These are phyloP conservation scores for Chlorocebus sabaeus DNA, from an alignment of 2,113 vertebrate genomes.

Conservation along the genomic window DNA sequence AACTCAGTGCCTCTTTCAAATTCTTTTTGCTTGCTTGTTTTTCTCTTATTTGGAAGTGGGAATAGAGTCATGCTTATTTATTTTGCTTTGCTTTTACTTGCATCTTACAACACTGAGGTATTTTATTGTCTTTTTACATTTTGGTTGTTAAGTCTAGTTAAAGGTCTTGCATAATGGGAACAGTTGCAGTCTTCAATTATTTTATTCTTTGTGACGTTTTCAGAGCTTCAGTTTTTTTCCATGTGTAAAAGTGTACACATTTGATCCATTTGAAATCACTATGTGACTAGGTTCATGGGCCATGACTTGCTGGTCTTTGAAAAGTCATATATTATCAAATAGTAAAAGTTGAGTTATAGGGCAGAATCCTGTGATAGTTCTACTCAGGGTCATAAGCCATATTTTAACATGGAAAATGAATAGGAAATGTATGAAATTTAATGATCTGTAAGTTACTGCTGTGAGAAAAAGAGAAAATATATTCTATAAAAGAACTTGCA, in stretches of 20 bases:
- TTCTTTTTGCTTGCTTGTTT: not conserved
- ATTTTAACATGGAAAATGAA: conserved; percentile 68
- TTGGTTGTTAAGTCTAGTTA: conserved; percentile 29
- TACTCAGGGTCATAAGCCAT: conserved; percentile 44
- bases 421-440: conserved; percentile 70
- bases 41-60: not conserved
- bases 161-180: conserved; percentile 34
- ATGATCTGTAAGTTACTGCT: conserved; percentile 67
- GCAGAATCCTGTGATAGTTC: conserved; percentile 48
- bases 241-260: conserved; percentile 35
- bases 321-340: conserved; percentile 53
- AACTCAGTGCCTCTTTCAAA: not conserved
- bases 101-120: not conserved
- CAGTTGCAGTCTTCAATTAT: not conserved
- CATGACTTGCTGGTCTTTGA: conserved; percentile 43
- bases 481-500: conserved; percentile 53
- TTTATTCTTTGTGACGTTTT: conserved; percentile 54
- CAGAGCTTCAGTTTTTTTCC: conserved; percentile 26
- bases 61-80: not conserved
- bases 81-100: not conserved
- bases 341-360: conserved; percentile 50
- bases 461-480: conserved; percentile 62
- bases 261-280: conserved; percentile 61
- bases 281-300: conserved; percentile 41
- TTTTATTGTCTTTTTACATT: conserved; percentile 22